A percentile compares a stretch with the other conserved stretches of the same genome.
Evolutionary conservation across 2,888 invertebrate species (phyloP).

Genomic region (Scelioninae gen. 1): DNA sequence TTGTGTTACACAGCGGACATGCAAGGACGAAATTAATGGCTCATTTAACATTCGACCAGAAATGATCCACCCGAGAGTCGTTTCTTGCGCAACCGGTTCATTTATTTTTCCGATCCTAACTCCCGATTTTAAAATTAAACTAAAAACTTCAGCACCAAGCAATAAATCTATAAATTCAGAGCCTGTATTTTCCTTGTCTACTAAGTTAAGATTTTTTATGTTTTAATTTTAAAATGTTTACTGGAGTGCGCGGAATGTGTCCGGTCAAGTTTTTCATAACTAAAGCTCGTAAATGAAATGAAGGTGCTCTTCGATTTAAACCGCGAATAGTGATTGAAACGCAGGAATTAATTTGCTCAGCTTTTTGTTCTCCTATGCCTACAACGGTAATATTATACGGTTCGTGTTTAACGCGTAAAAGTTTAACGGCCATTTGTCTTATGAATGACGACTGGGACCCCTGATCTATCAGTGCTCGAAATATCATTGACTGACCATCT

Average conservation of each 20-base stretch:
- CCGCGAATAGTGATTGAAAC: background rate
- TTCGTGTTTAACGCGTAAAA: background rate
- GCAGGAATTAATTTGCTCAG: background rate
- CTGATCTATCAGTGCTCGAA: conserved; percentile 5
- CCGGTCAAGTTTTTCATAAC: background rate
- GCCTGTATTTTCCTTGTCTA: background rate
- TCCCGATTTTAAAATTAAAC: background rate
- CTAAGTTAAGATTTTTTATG: background rate
- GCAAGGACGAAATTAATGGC: background rate
- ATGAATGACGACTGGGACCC: conserved; percentile 5
- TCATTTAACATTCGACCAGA: background rate
- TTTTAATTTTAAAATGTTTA: background rate
- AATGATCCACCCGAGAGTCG: background rate
- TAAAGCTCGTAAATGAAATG: background rate
- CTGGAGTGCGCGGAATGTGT: background rate
- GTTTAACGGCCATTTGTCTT: background rate
- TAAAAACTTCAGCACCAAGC: background rate
- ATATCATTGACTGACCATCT: background rate
- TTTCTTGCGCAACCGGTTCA: background rate
- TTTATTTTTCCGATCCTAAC: background rate
- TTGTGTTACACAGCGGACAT: background rate
- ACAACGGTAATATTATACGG: background rate
- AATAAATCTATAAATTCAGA: background rate
- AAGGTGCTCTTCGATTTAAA: background rate
- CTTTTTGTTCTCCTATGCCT: background rate